phyloP scores from a whole-genome alignment of 1,140 invertebrate species.

The Drosophila pruinosa region DNA sequence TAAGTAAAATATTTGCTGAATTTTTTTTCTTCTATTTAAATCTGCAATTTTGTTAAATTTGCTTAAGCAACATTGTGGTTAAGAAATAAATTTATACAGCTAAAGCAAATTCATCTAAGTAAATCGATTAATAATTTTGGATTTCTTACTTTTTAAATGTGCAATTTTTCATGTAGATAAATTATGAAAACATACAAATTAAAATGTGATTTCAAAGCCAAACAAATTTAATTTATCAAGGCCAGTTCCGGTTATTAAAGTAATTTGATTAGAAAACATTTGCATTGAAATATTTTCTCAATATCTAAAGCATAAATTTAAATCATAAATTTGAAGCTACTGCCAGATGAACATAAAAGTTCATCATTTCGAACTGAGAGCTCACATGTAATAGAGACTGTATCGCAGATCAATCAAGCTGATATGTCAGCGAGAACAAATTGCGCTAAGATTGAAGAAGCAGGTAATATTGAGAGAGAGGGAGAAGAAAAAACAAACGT shows the following conservation, averaged over 20 bases:
- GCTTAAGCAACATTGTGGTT: no score
- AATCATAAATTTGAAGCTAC: no score
- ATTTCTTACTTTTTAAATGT: no score
- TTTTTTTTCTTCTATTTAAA: no score
- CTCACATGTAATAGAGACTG: not conserved
- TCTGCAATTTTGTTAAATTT: no score
- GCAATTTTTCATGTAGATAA: no score
- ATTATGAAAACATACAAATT: no score
- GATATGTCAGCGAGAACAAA: conserved; percentile 2
- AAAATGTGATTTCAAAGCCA: no score
- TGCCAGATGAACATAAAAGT: not conserved
- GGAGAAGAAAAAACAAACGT: conserved; percentile 21
- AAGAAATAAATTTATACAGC: no score
- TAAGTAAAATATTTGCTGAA: no score
- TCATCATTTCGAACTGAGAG: not conserved
- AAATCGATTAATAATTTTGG: no score
- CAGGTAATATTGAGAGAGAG: not conserved
- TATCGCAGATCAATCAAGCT: not conserved
- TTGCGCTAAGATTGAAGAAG: not conserved
- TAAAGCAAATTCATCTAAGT: no score
- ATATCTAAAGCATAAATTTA: not conserved
- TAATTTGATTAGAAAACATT: not conserved
- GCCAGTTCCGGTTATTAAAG: not conserved
- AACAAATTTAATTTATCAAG: not conserved
- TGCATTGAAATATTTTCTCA: not conserved